Conservation (phyloP, 2,888 invertebrate genomes). For the Lacanobia wlatinum region DNA sequence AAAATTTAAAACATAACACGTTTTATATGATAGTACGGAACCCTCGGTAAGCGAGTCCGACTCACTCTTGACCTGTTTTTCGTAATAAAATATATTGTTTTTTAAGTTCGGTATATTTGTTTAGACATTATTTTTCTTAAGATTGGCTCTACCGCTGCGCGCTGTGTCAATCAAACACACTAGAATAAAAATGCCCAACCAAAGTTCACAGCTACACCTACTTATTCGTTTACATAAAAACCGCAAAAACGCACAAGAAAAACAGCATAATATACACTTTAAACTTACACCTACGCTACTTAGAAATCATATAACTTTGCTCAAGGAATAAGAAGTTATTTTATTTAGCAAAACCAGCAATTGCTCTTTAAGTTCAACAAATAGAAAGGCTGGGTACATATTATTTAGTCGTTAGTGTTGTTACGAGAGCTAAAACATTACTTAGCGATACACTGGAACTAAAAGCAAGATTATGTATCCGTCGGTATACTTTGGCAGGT, state of each 20-base stretch:
- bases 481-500: slow-evolving; percentile 12
- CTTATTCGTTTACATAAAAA: slow-evolving; percentile 4
- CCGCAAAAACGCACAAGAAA: neutral
- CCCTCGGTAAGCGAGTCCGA: no score
- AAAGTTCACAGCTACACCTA: neutral
- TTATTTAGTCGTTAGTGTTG: slow-evolving; percentile 55
- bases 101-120: no score
- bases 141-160: neutral
- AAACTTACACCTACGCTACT: slow-evolving; percentile 10
- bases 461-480: slow-evolving; percentile 71
- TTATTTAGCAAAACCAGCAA: slow-evolving; percentile 56
- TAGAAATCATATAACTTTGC: slow-evolving; percentile 33
- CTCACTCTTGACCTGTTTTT: no score
- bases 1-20: no score
- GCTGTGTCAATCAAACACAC: neutral
- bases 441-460: slow-evolving; percentile 68
- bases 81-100: no score
- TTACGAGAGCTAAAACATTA: slow-evolving; percentile 71
- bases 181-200: slow-evolving; percentile 8
- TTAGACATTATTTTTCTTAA: neutral
- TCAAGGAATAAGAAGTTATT: slow-evolving; percentile 41
- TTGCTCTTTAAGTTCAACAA: slow-evolving; percentile 51
- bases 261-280: slow-evolving; percentile 2
- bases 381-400: slow-evolving; percentile 53
- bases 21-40: no score